phyloP scores from a whole-genome alignment of 2,113 vertebrate genomes.

The Spheniscus mendiculus region DNA sequence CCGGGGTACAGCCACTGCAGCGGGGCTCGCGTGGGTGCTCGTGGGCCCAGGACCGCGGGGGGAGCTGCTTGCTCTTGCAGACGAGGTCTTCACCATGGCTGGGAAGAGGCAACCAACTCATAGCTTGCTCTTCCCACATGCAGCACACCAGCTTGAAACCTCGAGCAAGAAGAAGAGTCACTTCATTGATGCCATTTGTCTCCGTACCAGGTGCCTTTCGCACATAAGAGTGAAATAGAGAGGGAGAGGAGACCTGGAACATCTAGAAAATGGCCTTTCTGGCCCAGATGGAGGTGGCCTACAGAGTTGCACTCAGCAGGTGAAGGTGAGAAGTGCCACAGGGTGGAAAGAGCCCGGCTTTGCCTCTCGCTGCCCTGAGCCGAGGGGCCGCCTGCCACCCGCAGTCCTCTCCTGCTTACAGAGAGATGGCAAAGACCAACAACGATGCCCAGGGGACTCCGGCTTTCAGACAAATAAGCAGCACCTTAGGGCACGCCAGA shows the following conservation, averaged over 20 bases:
- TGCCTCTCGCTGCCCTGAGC: not conserved
- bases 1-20: fast-evolving
- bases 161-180: not conserved
- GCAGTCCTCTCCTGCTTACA: not conserved
- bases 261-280: not conserved
- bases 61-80: not conserved
- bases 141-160: not conserved
- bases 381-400: not conserved
- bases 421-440: not conserved
- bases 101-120: not conserved
- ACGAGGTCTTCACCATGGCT: not conserved
- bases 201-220: not conserved
- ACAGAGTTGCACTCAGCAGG: not conserved
- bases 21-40: fast-evolving
- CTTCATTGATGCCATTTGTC: not conserved
- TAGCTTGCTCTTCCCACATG: not conserved
- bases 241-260: not conserved
- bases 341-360: not conserved
- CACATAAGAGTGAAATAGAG: not conserved
- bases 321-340: not conserved
- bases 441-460: fast-evolving
- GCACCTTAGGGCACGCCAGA: not conserved
- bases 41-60: fast-evolving
- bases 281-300: not conserved
- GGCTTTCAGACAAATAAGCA: not conserved